Evolutionary conservation across 2,797 vertebrate genomes (phyloP), one percentile per base, ranked within the genome.

Genomic region (Picus viridis): DNA sequence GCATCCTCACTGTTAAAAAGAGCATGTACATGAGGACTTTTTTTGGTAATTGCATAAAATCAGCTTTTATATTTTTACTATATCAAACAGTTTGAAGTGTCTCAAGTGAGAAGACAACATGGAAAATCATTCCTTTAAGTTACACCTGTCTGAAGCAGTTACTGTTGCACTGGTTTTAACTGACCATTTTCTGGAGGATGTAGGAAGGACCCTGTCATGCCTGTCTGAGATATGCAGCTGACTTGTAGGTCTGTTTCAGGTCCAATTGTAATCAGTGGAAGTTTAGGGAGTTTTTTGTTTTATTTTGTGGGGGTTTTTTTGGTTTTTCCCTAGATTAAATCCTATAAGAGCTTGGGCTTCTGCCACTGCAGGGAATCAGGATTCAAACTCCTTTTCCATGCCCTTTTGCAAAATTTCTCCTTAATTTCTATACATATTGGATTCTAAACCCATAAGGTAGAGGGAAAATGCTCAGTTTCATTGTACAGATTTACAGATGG

Each of bases 161-260:
- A 58, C 4, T 32, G 3, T 57, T 62, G n/a, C 16, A 68, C 23
- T 27, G 14, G 29, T 93, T 92, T 72, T 14, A 39, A 78, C 56
- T 78, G 39, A 41, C 23, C 20, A 5, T 67, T 53, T 69, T 10
- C 41, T 88, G 22, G 26, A 75, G 8, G 24, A 53, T 47, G 22
- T 3, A 59, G 49, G 57, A 76, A 27, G 10, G 47, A 2, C 8
- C 72, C 65, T 71, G 6, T 63, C 77, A 47, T 5, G 16, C 19
- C 20, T 29, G 12, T 19, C 83, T 30, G 30, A 56, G 10, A 62
- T 54, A 16, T 80, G 63, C 36, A 77, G 29, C 20, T 57, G 53
- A 61, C 47, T 67, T 76, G 61, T 41, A 86, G 17, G 54, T 76
- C 81, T 87, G 51, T 62, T 92, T 78, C 61, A 93, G 90, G 88